phyloP scores from a whole-genome alignment of 2,888 invertebrate species.

The Cataglyphis livida region DNA sequence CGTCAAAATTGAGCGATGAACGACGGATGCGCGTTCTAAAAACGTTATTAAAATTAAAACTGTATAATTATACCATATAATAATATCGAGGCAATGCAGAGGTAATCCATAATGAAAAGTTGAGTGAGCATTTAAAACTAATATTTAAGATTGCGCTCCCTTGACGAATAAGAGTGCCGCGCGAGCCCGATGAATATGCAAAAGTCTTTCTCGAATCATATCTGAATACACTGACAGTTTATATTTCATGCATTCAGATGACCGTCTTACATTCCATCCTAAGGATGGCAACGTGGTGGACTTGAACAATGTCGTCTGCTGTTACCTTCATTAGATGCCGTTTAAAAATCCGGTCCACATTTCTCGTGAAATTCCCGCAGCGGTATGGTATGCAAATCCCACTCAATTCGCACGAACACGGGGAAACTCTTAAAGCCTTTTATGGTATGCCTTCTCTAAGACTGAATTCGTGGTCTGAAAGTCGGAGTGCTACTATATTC shows the following conservation, averaged over 20 bases:
- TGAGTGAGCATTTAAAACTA: conserved; percentile 38
- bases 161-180: conserved; percentile 60
- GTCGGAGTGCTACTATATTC: conserved; percentile 73
- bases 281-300: conserved; percentile 39
- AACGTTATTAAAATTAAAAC: conserved; percentile 63
- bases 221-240: conserved; percentile 67
- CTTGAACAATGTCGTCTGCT: conserved; percentile 72
- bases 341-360: conserved; percentile 77
- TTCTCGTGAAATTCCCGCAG: conserved; percentile 75
- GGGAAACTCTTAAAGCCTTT: conserved; percentile 76
- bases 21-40: background rate
- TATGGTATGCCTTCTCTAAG: conserved; percentile 72
- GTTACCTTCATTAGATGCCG: conserved; percentile 76
- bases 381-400: conserved; percentile 77
- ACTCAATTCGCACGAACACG: conserved; percentile 73
- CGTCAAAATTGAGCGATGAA: conserved; percentile 29
- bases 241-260: conserved; percentile 83
- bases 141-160: conserved; percentile 63
- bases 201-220: conserved; percentile 73
- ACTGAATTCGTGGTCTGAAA: conserved; percentile 76
- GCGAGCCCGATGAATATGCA: conserved; percentile 80
- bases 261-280: conserved; percentile 76
- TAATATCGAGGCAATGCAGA: conserved; percentile 39
- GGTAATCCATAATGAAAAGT: conserved; percentile 14
- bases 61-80: conserved; percentile 64